These are phyloP conservation scores for Himalopsyche anomala DNA, from an alignment of 2,888 invertebrate species.

Conservation along the genomic window DNA sequence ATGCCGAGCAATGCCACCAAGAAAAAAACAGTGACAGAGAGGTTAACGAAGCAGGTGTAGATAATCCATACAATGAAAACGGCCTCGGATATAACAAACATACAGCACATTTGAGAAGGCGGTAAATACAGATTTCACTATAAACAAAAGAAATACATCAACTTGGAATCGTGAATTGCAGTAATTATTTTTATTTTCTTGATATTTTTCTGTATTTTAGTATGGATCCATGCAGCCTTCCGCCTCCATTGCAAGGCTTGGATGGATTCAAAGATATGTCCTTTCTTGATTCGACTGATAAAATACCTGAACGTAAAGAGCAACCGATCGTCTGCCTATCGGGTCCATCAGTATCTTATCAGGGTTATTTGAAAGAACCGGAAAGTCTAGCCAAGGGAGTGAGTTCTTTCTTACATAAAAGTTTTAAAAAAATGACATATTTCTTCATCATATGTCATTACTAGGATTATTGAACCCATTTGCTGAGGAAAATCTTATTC, in stretches of 20 bases:
- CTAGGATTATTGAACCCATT: too few relatives aligned
- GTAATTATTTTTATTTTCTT: not conserved
- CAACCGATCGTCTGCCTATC: constrained; percentile 61
- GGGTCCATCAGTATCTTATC: constrained; percentile 53
- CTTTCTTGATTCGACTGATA: constrained; percentile 38
- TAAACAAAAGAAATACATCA: not conserved
- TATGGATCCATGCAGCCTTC: constrained; percentile 39
- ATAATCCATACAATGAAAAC: not conserved
- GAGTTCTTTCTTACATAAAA: not conserved
- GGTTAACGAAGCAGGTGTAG: not conserved
- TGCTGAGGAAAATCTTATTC: not conserved
- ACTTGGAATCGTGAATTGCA: not conserved
- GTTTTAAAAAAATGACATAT: too few relatives aligned
- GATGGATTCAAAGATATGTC: constrained; percentile 46
- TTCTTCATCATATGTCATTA: too few relatives aligned
- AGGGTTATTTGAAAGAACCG: constrained; percentile 7
- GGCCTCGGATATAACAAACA: not conserved
- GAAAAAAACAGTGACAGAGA: not conserved
- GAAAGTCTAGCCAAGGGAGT: constrained; percentile 24
- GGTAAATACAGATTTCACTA: not conserved
- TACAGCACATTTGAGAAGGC: not conserved
- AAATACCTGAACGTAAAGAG: constrained; percentile 11
- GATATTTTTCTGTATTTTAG: not conserved
- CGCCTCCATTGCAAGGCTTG: constrained; percentile 48
- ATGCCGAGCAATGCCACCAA: not conserved